Evolutionary conservation across 1,140 invertebrate species (phyloP), one percentile per base, ranked within the genome.

Genomic region (Ruditapes philippinarum): DNA sequence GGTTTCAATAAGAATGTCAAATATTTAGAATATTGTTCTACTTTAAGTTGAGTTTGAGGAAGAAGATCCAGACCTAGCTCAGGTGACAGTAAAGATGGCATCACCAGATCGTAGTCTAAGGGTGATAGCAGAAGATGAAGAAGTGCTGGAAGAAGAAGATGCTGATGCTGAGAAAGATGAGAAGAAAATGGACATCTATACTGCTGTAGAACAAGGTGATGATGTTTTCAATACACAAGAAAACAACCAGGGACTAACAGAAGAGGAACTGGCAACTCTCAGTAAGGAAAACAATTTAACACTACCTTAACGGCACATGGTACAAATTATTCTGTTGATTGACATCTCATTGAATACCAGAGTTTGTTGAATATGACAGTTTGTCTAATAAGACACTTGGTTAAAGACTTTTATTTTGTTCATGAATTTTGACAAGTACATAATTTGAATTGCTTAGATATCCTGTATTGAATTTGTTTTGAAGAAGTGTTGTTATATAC

Each of bases 111-210:
- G 90, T n/a, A 88, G 88, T 74, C 92, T 95, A n/a, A 83, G 90
- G 14, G 91, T 92, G 57, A 95, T 95, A 25, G 89, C 91, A 22
- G 94, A 95, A 57, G 94, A 94, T 87, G 94, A 94, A 49, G 94
- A 95, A 62, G 79, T 68, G 5, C 33, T 90, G 22, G 90, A 93
- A 5, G 90, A 91, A 57, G 84, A 86, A 25, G 85, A 91, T 28
- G 84, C 68, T 22, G 90, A 92, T 25, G 91, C 80, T 19, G 40
- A 49, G 1, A 82, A 89, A 42, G 82, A 74, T n/a, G 65, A 83
- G 4, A 40, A 74, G 51, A 89, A 83, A 28, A 42, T 89, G 0
- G 79, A 89, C 45, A 45, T 45, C 5, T 45, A 45, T 45, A 33
- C 80, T 42, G 12, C 70, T 1, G 38, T 19, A 1, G 78, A 91